Evolutionary conservation across 2,888 invertebrate species (phyloP), one percentile per base, ranked within the genome.

Genomic region (Troides helena): DNA sequence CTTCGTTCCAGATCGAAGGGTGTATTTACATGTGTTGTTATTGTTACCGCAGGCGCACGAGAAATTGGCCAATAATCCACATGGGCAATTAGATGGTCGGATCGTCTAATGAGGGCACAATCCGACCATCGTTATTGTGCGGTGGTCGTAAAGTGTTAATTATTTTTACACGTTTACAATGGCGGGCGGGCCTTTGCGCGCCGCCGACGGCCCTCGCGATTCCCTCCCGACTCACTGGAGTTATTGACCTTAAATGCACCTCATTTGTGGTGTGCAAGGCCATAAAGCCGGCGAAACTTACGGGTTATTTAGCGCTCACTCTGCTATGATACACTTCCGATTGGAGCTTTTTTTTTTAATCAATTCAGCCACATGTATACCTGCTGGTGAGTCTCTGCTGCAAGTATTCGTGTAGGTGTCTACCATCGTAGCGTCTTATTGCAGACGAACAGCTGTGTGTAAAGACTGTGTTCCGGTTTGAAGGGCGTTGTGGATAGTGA

Each of bases 91-190:
- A 83, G 75, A 74, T 72, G 76, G 77, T 76, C 78, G 80, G 75
- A 77, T 76, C 76, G 71, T 71, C 83, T 87, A 87, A 87, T 88
- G 84, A 86, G 82, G 80, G 80, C 78, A 81, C 83, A 84, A 83
- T 81, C 79, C 76, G 70, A 72, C 75, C 73, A 74, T 77, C 79
- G 87, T 86, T 85, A 86, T 76, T 77, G 74, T 73, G 74, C 17
- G 30, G 72, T 71, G 67, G 71, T 65, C 75, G 74, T 84, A 84
- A 84, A 82, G 70, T 76, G 75, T 83, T 85, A 84, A 81, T 80
- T 77, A 80, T 81, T 81, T 82, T 79, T 81, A 87, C 85, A 85
- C 81, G 69, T 88, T 86, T 86, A 87, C 80, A 83, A 85, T 82
- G 71, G 79, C 77, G 75, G 30, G 76, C 78, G 75, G 75, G 57